Base-by-base conservation (phyloP, 2,888 invertebrate genomes). In the Torymus auratus region DNA sequence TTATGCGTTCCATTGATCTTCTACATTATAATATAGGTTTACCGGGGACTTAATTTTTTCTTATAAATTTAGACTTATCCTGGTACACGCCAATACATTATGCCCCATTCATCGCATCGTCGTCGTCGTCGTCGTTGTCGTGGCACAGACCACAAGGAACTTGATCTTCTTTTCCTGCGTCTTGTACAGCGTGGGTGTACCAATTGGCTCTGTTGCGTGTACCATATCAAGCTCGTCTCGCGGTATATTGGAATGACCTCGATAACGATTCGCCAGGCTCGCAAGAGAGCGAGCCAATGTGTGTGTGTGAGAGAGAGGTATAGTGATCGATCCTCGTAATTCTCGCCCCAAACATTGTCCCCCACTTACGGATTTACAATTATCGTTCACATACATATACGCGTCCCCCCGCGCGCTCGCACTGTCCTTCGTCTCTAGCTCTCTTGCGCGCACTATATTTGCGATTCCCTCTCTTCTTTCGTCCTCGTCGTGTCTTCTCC, bases 271-370 rank as follows among this genome's bases (percentile, higher is more conserved):
- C 82, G 82, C 41, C n/a, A 41, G 41, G 41, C 5, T 41, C 7
- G 7, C 41, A 41, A 5, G 41, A 41, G 7, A 41, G 41, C 5
- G 7, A 41, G 7, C 28, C 28, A 28, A 4, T 28, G 7, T 28
- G 28, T 28, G 28, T 28, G 28, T 28, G 28, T 28, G 28, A 28
- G 17, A 12, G 28, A 28, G 13, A 28, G 14, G 20, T 10, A 5
- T 5, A 28, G 58, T 83, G 84, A 85, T 84, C 85, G 85, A 83
- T 84, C 83, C 82, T 85, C 84, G 83, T 84, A 84, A 85, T 85
- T 84, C 83, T 82, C 83, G 83, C n/a, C 50, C 80, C 78, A 65
- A 84, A 81, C 81, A 80, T 69, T 74, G 72, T 74, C 73, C 65
- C 71, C 78, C 80, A 70, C 77, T 75, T 64, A 60, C 60, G 75